Evolutionary conservation across 2,113 vertebrate species (phyloP).

Genomic region (Myotis davidii): DNA sequence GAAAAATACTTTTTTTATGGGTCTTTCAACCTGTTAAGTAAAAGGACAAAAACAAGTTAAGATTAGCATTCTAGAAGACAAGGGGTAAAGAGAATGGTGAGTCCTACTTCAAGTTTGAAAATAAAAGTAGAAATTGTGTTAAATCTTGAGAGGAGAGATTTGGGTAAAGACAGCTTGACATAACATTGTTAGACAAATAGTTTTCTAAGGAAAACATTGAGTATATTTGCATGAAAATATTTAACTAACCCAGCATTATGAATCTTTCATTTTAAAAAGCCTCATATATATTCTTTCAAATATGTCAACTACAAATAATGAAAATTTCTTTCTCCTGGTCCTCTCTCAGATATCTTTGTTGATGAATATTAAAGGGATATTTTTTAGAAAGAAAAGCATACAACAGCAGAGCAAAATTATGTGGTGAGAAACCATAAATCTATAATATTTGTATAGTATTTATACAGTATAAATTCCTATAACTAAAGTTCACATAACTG

Average conservation of each 20-base stretch:
- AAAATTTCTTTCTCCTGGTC: not conserved
- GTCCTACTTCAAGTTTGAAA: constrained; percentile 32
- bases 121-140: constrained; percentile 31
- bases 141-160: constrained; percentile 45
- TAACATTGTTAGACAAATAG: constrained; percentile 49
- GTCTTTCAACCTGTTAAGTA: not conserved
- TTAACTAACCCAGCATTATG: constrained; percentile 1
- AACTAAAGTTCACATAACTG: not conserved
- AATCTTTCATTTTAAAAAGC: not conserved
- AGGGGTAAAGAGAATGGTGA: not conserved
- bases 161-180: constrained; percentile 43
- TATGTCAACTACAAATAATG: not conserved
- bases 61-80: not conserved
- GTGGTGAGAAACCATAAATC: not conserved
- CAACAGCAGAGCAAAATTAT: not conserved
- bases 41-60: not conserved
- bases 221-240: constrained; percentile 10
- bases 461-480: not conserved
- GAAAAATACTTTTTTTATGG: not conserved
- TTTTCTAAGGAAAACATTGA: constrained; percentile 39
- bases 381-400: not conserved
- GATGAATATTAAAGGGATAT: not conserved
- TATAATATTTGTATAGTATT: not conserved
- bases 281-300: not conserved
- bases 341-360: not conserved